These are phyloP conservation scores for Idaea biselata DNA, from an alignment of 2,888 invertebrate genomes.

Conservation along the genomic window DNA sequence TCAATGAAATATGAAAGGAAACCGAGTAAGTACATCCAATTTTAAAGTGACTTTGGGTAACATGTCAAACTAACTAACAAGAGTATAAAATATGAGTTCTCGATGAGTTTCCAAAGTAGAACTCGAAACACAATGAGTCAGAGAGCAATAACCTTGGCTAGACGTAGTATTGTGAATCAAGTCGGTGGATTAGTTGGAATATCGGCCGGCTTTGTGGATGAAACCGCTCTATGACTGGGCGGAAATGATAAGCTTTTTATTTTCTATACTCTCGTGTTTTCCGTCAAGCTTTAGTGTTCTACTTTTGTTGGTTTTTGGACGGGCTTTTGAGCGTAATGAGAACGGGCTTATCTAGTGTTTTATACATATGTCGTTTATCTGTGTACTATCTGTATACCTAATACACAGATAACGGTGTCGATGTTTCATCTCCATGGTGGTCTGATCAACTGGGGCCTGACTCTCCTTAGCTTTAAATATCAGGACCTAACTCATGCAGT, in stretches of 20 bases:
- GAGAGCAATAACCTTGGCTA: conserved; percentile 56
- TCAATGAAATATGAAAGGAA: background rate
- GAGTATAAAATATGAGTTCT: conserved; percentile 20
- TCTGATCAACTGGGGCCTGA: no score
- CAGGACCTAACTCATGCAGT: no score
- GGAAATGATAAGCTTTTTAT: conserved; percentile 1
- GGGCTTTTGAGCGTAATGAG: background rate
- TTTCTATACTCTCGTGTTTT: background rate
- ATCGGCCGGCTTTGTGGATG: conserved; percentile 17
- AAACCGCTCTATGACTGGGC: conserved; percentile 2
- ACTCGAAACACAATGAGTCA: conserved; percentile 42
- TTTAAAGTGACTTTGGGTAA: conserved; percentile 7
- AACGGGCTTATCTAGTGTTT: no score
- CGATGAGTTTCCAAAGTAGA: conserved; percentile 27
- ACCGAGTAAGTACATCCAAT: background rate
- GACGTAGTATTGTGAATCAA: conserved; percentile 44
- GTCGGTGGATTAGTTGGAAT: conserved; percentile 36
- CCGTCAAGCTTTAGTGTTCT: background rate
- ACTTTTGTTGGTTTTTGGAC: background rate
- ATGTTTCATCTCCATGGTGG: no score
- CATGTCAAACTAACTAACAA: conserved; percentile 2
- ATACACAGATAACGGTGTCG: no score
- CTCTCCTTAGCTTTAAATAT: no score
- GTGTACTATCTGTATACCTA: no score
- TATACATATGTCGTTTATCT: no score